These are phyloP conservation scores for Bellardia bayeri DNA, from an alignment of 2,888 invertebrate genomes.

Conservation along the genomic window DNA sequence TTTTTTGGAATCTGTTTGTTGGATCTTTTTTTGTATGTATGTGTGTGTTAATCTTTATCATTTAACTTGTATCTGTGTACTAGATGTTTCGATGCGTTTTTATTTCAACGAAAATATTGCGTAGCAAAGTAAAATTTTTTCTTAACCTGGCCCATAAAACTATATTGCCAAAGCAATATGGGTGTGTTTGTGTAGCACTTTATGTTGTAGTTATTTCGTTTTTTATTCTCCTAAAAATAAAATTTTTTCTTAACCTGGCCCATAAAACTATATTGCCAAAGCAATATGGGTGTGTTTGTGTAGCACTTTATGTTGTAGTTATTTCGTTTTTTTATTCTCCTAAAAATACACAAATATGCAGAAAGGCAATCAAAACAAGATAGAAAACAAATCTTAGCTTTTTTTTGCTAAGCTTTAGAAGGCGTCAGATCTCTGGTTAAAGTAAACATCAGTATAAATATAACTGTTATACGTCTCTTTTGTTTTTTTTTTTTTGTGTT, in stretches of 20 bases:
- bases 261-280: constrained; percentile 36
- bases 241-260: constrained; percentile 29
- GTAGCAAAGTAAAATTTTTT: constrained; percentile 21
- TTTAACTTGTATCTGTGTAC: background rate
- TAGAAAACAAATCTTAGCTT: background rate
- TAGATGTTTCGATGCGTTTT: constrained; percentile 22
- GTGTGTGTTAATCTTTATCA: constrained; percentile 13
- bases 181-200: background rate
- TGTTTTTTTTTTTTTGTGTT: background rate
- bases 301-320: background rate
- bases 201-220: background rate
- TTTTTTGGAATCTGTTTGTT: too few relatives aligned
- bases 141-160: constrained; percentile 38
- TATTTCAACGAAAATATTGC: constrained; percentile 4
- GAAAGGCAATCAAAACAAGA: constrained; percentile 25
- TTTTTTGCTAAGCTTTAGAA: background rate
- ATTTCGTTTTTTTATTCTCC: background rate
- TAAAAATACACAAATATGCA: constrained; percentile 1
- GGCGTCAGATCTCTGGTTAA: constrained; percentile 45
- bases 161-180: background rate
- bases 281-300: background rate
- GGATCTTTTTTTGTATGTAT: too few relatives aligned
- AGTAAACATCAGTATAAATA: constrained; percentile 43
- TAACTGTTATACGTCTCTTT: constrained; percentile 7
- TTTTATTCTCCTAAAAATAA: background rate